Conservation (phyloP, 2,113 vertebrate species). For the Ploceus nigricollis region DNA sequence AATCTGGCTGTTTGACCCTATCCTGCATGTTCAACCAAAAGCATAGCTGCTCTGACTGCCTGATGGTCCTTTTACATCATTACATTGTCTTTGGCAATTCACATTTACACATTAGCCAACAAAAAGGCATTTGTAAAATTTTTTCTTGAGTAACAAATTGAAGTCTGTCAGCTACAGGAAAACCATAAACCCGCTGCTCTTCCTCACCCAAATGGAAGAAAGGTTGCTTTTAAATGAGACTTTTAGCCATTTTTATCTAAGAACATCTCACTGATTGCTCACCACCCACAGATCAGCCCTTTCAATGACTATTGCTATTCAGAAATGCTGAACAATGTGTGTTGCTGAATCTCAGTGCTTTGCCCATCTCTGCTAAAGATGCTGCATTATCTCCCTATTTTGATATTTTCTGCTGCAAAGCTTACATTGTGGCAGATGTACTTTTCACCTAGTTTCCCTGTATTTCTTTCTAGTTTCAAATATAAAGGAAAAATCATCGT, state of each 20-base stretch:
- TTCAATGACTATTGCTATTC: not conserved
- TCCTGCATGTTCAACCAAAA: not conserved
- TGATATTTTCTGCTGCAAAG: not conserved
- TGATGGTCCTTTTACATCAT: not conserved
- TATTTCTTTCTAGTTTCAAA: not conserved
- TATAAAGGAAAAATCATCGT: not conserved
- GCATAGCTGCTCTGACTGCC: not conserved
- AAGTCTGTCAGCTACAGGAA: not conserved
- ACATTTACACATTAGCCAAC: not conserved
- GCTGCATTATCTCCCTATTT: not conserved
- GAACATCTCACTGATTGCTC: not conserved
- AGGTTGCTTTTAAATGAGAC: not conserved
- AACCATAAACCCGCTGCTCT: not conserved
- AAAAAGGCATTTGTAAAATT: constrained; percentile 2
- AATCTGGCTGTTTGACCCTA: not conserved
- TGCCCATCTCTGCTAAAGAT: not conserved
- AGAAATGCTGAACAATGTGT: not conserved
- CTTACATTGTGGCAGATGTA: not conserved
- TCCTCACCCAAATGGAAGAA: not conserved
- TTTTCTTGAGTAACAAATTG: not conserved
- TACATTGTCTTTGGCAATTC: not conserved
- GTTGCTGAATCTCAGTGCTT: not conserved
- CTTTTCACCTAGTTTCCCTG: not conserved
- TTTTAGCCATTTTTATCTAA: not conserved
- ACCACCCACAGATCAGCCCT: not conserved